Evolutionary conservation across 1,140 invertebrate species (phyloP).

Genomic region (Penaeus japonicus): DNA sequence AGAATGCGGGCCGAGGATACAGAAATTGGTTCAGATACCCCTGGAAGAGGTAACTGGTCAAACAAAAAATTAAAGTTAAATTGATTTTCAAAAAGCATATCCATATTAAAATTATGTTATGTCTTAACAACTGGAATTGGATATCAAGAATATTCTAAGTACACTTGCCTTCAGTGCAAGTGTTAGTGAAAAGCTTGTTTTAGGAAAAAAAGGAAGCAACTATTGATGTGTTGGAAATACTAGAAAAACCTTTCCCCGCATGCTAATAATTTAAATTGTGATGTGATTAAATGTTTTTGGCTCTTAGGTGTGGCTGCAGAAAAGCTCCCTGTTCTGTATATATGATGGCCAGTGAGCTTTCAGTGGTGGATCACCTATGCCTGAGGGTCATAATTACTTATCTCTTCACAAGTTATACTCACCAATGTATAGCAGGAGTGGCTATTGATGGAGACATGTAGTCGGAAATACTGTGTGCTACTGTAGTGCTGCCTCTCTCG

Average conservation of each 20-base stretch:
- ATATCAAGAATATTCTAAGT: too few relatives aligned
- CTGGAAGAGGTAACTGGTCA: conserved; percentile 25
- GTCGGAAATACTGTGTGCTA: conserved; percentile 51
- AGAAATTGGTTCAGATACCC: conserved; percentile 38
- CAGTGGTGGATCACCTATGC: conserved; percentile 13
- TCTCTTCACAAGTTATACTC: conserved; percentile 12
- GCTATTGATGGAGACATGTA: conserved; percentile 15
- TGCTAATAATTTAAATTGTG: conserved; percentile 25
- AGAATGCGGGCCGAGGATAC: conserved; percentile 18
- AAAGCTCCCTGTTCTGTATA: neutral
- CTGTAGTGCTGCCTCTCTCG: conserved; percentile 52
- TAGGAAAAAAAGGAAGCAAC: neutral
- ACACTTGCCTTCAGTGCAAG: too few relatives aligned
- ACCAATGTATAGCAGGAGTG: conserved; percentile 38
- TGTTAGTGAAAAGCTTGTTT: neutral
- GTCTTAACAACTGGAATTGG: too few relatives aligned
- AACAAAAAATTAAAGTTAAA: neutral
- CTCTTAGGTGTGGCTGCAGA: neutral
- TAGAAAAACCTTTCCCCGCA: conserved; percentile 20
- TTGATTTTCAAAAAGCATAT: neutral
- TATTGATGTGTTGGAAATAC: neutral
- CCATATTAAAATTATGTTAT: neutral
- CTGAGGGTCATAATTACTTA: conserved; percentile 28
- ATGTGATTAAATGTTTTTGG: conserved; percentile 9
- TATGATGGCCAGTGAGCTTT: neutral